Evolutionary conservation across 1,140 invertebrate species (phyloP).

Genomic region (Drosophila guanche): DNA sequence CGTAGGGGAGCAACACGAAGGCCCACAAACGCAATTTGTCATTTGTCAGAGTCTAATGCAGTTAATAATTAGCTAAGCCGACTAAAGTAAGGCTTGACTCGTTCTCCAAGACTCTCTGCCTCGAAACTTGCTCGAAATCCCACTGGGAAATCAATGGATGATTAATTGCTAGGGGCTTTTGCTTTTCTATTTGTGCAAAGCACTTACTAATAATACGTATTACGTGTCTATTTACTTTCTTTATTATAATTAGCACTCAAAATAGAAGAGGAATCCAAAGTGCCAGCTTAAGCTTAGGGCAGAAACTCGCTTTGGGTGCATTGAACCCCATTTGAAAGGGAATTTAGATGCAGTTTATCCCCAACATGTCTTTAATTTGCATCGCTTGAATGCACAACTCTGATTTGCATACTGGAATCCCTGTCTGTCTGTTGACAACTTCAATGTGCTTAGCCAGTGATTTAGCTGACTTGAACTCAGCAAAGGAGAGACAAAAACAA

Average conservation of each 20-base stretch:
- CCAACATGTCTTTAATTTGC: conserved; percentile 8
- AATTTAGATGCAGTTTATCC: background rate
- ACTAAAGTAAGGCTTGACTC: conserved; percentile 37
- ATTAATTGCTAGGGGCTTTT: conserved; percentile 46
- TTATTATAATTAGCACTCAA: too few relatives aligned
- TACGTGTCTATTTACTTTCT: too few relatives aligned
- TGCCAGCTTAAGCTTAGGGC: too few relatives aligned
- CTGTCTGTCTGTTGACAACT: conserved; percentile 45
- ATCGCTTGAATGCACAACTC: conserved; percentile 5
- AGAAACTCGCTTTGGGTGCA: background rate
- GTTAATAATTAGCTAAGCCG: conserved; percentile 72
- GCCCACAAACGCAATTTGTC: conserved; percentile 63
- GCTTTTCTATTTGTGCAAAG: conserved; percentile 32
- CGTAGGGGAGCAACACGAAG: conserved; percentile 16
- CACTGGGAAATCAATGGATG: conserved; percentile 54
- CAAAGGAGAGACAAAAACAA: conserved; percentile 40
- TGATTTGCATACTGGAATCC: conserved; percentile 31
- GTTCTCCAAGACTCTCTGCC: too few relatives aligned
- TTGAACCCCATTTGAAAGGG: background rate
- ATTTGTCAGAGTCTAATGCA: conserved; percentile 76
- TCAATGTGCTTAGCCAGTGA: conserved; percentile 47
- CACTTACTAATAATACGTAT: too few relatives aligned
- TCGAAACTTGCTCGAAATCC: conserved; percentile 4
- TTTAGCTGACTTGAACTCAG: conserved; percentile 42
- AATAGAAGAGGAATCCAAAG: background rate